Evolutionary conservation across 2,113 vertebrate species (phyloP).

Genomic region (Tragulus kanchil): DNA sequence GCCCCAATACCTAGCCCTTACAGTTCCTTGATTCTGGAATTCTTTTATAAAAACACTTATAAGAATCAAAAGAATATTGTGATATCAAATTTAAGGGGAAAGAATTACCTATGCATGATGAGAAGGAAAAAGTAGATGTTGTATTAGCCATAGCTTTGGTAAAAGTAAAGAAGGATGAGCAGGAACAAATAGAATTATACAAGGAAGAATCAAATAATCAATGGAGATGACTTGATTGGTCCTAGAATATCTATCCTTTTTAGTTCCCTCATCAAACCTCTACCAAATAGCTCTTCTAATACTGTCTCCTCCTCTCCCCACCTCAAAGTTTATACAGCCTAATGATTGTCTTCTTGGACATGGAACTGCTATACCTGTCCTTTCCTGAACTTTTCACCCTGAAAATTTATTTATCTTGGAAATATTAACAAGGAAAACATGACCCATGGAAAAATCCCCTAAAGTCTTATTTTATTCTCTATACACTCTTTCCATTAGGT

Average conservation of each 20-base stretch:
- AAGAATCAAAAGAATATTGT: background rate
- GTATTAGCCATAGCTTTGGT: background rate
- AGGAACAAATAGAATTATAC: background rate
- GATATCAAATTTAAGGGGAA: background rate
- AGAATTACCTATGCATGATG: background rate
- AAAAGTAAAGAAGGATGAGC: background rate
- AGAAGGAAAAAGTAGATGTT: slow-evolving; percentile 13
- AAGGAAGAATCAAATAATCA: background rate
- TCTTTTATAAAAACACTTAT: background rate
- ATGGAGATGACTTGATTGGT: fast-evolving
- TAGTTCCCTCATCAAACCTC: background rate
- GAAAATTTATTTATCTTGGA: background rate
- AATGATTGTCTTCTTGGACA: background rate
- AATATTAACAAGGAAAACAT: slow-evolving; percentile 46
- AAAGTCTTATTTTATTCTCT: background rate
- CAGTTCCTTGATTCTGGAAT: slow-evolving; percentile 22
- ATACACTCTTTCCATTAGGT: background rate
- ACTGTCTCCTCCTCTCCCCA: background rate
- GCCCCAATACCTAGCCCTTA: background rate
- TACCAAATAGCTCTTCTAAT: background rate
- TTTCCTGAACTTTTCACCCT: background rate
- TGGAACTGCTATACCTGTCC: background rate
- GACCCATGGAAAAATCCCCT: background rate
- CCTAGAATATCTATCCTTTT: background rate
- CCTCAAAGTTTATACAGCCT: background rate